Evolutionary conservation across 2,888 invertebrate species (phyloP).

Genomic region (Lasius platythorax): DNA sequence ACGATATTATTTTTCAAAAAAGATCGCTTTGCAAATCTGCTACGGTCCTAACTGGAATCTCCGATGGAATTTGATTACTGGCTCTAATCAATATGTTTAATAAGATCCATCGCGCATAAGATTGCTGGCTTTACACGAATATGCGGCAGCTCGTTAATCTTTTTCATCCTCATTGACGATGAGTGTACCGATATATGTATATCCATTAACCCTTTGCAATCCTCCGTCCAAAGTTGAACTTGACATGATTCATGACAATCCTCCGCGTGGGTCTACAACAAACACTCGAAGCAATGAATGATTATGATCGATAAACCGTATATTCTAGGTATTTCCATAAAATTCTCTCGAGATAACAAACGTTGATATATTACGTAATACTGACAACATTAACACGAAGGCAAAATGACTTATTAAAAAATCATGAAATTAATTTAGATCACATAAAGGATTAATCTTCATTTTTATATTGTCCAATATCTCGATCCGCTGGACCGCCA

Average conservation of each 20-base stretch:
- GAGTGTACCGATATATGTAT: constrained; percentile 5
- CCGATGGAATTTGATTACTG: neutral
- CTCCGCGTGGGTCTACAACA: neutral
- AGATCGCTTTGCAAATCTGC: neutral
- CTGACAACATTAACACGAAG: neutral
- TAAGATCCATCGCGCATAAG: no score
- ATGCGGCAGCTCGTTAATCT: neutral
- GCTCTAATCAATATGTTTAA: neutral
- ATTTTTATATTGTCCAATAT: neutral
- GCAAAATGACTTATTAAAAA: constrained; percentile 18
- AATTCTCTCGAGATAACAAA: neutral
- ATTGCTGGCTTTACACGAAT: neutral
- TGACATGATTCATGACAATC: constrained; percentile 29
- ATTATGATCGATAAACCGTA: constrained; percentile 31
- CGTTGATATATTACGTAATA: neutral
- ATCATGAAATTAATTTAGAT: neutral
- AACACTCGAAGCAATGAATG: constrained; percentile 20
- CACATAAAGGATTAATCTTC: neutral
- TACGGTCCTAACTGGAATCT: neutral
- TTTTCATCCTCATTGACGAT: constrained; percentile 21
- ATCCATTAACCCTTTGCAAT: constrained; percentile 32
- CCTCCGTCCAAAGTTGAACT: neutral
- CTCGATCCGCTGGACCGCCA: neutral
- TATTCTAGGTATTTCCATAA: neutral
- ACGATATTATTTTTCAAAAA: neutral